Percentiles rank a stretch among this genome's conserved stretches.
phyloP scores from a whole-genome alignment of 2,888 invertebrate genomes.

The Acanthosepion lycidas region DNA sequence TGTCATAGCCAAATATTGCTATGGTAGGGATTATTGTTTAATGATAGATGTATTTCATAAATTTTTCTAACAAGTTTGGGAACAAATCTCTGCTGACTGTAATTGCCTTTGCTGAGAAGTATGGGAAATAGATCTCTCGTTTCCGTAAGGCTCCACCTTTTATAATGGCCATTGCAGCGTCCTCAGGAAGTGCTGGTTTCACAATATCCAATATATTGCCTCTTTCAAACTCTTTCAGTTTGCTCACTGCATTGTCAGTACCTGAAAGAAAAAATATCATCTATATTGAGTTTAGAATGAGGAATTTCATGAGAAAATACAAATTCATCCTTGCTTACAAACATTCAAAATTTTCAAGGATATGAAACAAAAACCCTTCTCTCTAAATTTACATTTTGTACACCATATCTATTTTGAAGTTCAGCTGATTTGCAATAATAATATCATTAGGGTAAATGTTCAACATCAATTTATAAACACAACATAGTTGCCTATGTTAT shows the following conservation, averaged over 20 bases:
- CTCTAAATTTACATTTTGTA: too few relatives aligned
- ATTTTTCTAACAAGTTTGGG: constrained; percentile 56
- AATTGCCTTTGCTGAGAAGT: constrained; percentile 55
- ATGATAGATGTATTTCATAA: constrained; percentile 18
- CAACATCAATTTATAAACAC: too few relatives aligned
- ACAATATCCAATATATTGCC: constrained; percentile 56
- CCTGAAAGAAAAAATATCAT: constrained; percentile 55
- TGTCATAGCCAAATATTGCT: too few relatives aligned
- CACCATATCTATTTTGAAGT: too few relatives aligned
- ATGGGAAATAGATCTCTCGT: constrained; percentile 67
- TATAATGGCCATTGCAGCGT: constrained; percentile 68
- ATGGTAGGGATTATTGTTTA: background rate
- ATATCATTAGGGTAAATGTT: too few relatives aligned
- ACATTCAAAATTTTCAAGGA: too few relatives aligned
- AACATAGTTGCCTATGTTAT: too few relatives aligned
- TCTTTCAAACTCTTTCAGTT: constrained; percentile 60
- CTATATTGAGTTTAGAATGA: background rate
- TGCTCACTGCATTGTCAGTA: constrained; percentile 66
- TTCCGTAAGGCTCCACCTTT: constrained; percentile 63
- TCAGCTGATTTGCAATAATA: too few relatives aligned
- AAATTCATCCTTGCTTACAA: too few relatives aligned
- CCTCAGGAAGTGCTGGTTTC: constrained; percentile 63
- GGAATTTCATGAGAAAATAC: too few relatives aligned
- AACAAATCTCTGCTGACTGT: constrained; percentile 60
- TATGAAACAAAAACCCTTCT: too few relatives aligned